Base-by-base conservation (phyloP, 1,140 invertebrate genomes). In the Antheraea mylitta region DNA sequence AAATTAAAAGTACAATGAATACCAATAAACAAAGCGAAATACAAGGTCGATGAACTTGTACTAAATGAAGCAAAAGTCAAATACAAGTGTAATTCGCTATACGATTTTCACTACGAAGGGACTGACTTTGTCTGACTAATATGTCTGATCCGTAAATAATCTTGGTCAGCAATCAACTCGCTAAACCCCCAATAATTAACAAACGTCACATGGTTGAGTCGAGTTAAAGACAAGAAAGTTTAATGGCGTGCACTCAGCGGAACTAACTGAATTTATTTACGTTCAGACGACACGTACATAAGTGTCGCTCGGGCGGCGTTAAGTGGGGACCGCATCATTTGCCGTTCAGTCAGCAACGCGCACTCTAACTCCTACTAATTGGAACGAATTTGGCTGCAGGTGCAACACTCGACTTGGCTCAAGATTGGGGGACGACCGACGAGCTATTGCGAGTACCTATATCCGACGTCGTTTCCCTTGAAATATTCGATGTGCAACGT, bases 321-420 rank as follows among this genome's bases (percentile, higher is more conserved):
- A 86, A 88, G 86, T 87, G 87, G 84, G 82, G 74, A 90, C 89
- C 86, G 85, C 85, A 90, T 89, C 89, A 89, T 91, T 91, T 89
- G 81, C 88, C 85, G 86, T 87, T 90, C 88, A 86, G 86, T 85
- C 81, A 81, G 81, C 87, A 78, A 81, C 81, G 85, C 82, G 83
- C 82, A 86, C 85, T 88, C 83, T 89, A 90, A 86, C 88, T 91
- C 85, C 82, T 88, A 82, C 86, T 91, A 91, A 91, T 91, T 91
- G 89, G 89, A 90, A 89, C 86, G 82, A 89, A 89, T 90, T 91
- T 91, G 89, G 88, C 87, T 91, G 81, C 88, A 91, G 89, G 88
- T 90, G 90, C 87, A 89, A 82, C 80, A 87, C 87, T 90, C 79
- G 82, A 90, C 80, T 85, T 87, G 84, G 87, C 89, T 89, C 89